Conservation (phyloP, 2,797 vertebrate genomes). For the Catharus ustulatus region DNA sequence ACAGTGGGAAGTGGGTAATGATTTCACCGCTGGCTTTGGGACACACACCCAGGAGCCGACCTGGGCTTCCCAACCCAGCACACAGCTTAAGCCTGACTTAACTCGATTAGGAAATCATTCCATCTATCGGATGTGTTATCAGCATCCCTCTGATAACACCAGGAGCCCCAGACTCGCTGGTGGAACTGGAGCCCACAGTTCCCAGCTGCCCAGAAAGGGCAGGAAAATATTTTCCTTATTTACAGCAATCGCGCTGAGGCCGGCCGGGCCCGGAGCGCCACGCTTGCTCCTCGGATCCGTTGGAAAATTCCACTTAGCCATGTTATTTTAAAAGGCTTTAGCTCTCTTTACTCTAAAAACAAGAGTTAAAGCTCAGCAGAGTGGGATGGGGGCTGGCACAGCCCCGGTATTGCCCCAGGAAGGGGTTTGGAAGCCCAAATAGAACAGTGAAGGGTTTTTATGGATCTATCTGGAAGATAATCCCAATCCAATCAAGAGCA, state of each 20-base stretch:
- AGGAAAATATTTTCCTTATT: slow-evolving; percentile 21
- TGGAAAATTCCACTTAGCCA: not conserved
- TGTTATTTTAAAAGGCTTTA: slow-evolving; percentile 29
- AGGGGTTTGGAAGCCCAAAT: not conserved
- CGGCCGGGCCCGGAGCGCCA: fast-evolving
- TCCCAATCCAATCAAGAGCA: not conserved
- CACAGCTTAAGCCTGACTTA: not conserved
- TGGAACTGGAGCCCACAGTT: not conserved
- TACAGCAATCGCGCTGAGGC: not conserved
- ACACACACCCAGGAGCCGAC: not conserved
- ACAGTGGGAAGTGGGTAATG: fast-evolving
- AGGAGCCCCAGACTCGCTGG: not conserved
- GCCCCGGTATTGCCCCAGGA: not conserved
- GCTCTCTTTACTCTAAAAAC: slow-evolving; percentile 16
- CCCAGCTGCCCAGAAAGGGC: not conserved
- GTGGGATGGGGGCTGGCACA: not conserved
- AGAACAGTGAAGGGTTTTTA: fast-evolving
- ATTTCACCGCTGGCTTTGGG: not conserved
- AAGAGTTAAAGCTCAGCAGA: not conserved
- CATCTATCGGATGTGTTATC: not conserved
- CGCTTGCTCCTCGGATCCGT: not conserved
- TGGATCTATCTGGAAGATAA: fast-evolving
- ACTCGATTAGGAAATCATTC: not conserved
- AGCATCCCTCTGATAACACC: not conserved
- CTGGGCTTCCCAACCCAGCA: not conserved